A percentile compares a stretch with the other conserved stretches of the same genome.
Evolutionary conservation across 1,140 invertebrate species (phyloP).

Genomic region (Hyles vespertilio): DNA sequence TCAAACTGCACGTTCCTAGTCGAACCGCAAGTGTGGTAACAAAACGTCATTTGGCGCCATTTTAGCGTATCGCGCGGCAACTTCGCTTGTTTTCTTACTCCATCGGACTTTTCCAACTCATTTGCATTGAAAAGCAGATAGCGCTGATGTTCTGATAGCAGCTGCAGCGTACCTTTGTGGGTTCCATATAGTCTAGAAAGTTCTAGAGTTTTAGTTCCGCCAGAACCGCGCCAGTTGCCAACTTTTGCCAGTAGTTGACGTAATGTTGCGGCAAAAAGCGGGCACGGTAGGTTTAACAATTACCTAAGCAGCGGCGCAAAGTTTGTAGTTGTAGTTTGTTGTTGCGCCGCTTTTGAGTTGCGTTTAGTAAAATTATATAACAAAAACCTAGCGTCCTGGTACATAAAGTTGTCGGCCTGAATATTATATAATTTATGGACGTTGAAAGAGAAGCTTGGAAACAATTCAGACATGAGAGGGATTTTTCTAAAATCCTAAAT

Average conservation of each 20-base stretch:
- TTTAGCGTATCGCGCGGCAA: slow-evolving; percentile 24
- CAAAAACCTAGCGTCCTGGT: background rate
- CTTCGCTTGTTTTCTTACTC: slow-evolving; percentile 63
- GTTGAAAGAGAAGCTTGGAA: too few relatives aligned
- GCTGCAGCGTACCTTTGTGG: slow-evolving; percentile 59
- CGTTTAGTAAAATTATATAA: slow-evolving; percentile 12
- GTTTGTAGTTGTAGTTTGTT: slow-evolving; percentile 41
- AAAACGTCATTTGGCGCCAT: slow-evolving; percentile 1
- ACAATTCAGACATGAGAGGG: too few relatives aligned
- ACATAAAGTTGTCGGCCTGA: background rate
- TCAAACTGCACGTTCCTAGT: too few relatives aligned
- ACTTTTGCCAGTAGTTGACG: slow-evolving; percentile 61
- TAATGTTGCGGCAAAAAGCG: slow-evolving; percentile 70
- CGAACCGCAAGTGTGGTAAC: too few relatives aligned
- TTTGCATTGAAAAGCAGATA: slow-evolving; percentile 75
- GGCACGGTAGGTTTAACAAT: slow-evolving; percentile 70
- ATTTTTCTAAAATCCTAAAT: too few relatives aligned
- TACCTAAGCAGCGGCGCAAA: slow-evolving; percentile 65
- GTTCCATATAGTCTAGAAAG: slow-evolving; percentile 69
- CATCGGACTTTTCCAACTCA: slow-evolving; percentile 69
- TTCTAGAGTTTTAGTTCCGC: slow-evolving; percentile 54
- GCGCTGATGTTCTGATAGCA: slow-evolving; percentile 60
- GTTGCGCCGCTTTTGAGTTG: slow-evolving; percentile 52
- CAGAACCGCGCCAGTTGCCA: slow-evolving; percentile 56
- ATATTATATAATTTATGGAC: too few relatives aligned